A percentile compares a stretch with the other conserved stretches of the same genome.
phyloP scores from a whole-genome alignment of 2,888 invertebrate genomes.

The Lithosia quadra region DNA sequence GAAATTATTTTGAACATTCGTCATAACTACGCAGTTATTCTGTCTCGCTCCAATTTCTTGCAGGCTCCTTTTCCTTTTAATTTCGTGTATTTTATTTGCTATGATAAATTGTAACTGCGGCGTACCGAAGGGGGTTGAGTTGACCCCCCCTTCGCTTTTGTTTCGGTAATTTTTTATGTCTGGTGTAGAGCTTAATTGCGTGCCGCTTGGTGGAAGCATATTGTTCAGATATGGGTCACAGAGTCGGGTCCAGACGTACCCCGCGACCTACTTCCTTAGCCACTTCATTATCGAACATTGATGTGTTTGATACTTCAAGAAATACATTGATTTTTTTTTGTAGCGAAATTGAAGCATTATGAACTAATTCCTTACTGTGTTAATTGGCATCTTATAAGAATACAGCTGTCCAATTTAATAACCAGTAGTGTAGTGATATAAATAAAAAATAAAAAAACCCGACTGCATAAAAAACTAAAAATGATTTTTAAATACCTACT shows the following conservation, averaged over 20 bases:
- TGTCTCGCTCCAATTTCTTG: slow-evolving; percentile 78
- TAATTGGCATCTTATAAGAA: no score
- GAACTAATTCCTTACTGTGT: no score
- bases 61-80: slow-evolving; percentile 86
- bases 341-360: no score
- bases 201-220: slow-evolving; percentile 79
- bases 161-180: slow-evolving; percentile 86
- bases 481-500: no score
- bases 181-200: slow-evolving; percentile 84
- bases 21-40: slow-evolving; percentile 55
- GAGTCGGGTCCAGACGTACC: slow-evolving; percentile 62
- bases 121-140: slow-evolving; percentile 59
- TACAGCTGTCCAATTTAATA: no score
- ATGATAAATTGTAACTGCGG: slow-evolving; percentile 86
- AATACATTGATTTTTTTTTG: neutral
- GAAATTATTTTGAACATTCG: slow-evolving; percentile 63
- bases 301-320: slow-evolving; percentile 26
- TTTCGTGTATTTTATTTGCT: slow-evolving; percentile 85
- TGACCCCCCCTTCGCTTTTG: slow-evolving; percentile 76
- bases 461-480: no score
- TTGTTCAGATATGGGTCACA: slow-evolving; percentile 83
- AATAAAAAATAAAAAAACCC: no score
- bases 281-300: slow-evolving; percentile 51
- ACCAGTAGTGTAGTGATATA: no score
- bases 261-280: slow-evolving; percentile 76